Base-by-base conservation (phyloP, 2,797 vertebrate species). In the Gymnoscopelus braueri region DNA sequence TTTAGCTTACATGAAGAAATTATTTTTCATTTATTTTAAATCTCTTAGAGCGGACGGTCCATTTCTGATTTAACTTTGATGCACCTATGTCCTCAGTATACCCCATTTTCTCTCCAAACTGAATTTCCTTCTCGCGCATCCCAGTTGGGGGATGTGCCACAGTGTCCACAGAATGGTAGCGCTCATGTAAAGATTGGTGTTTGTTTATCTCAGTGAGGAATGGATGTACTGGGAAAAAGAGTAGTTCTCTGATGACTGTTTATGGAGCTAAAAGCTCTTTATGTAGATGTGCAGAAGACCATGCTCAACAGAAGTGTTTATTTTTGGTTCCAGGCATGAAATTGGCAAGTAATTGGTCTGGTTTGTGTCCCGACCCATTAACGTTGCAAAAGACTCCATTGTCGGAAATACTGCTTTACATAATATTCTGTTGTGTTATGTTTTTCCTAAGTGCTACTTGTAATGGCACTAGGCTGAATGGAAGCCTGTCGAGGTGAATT, bases 171-270 rank as follows among this genome's bases (percentile, higher is more conserved):
- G 65, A 76, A 85, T 77, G 70, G 72, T 73, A 75, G 66, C 78
- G 60, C 65, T 83, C 69, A 39, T 80, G 64, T 68, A 71, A 85
- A 79, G 76, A 77, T 76, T 77, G 66, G 65, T 84, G 83, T 88
- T 91, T 90, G 84, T 91, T 90, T 91, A 82, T 86, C 67, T 79
- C 26, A 60, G 54, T 29, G 55, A 82, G 75, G 79, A 87, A 86
- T 81, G 69, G 78, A 82, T 88, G 84, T 77, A 81, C 81, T 86
- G 89, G 89, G 90, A 90, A 89, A 83, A 77, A 61, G 35, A 75
- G 11, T 54, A 60, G 60, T 87, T 81, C 76, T 47, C 11, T 77
- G 80, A 66, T 71, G 65, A 80, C 70, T 91, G 82, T 85, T 87
- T 87, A 90, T 87, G 81, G 83, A 88, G 78, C 83, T 90, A 71